Base-by-base conservation (phyloP, 2,888 invertebrate genomes). In the Drosophila prostipennis region DNA sequence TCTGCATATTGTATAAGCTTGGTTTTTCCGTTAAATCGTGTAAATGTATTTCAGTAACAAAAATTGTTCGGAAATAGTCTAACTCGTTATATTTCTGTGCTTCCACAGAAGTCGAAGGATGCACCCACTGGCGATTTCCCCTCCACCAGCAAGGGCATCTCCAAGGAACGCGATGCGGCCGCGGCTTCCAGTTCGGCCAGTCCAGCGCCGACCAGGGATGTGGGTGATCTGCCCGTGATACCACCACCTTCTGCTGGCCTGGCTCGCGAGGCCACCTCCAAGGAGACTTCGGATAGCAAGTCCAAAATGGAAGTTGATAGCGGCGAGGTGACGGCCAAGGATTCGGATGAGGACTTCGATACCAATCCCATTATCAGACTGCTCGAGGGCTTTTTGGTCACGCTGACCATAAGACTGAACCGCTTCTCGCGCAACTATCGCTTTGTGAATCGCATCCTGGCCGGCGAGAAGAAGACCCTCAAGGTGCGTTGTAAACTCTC, bases 401-500 rank as follows among this genome's bases (percentile, higher is more conserved):
- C 97, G 23, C 89, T 97, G 55, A 98, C 98, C 2, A 94, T 94
- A 58, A 94, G 96, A 81, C 93, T 99, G 63, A 98, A 99, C 93
- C 94, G 94, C 82, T 89, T 97, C 85, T 99, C 99, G 0, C 94
- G 96, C 58, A 98, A 99, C 92, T 99, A 99, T 92, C 94, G 99
- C 89, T 98, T 98, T 91, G 98, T 99, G 0, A 96, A 98, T 26
- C 95, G 95, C 78, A 96, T 97, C 32, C 93, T 99, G 58, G 95
- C 96, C 0, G 94, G 95, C 70, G 99, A 99, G 90, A 98, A 98
- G 92, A 96, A 95, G 91, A 92, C 94, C 60, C 92, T 98, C 2
- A 98, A 98, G 94, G 97, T 96, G 92, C 76, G 82, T 53, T 10
- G 67, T 0, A 34, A 0, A 14, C 3, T n/a, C 14, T 8, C 13